Conservation (phyloP, 2,888 invertebrate species). For the Dromius quadrimaculatus region DNA sequence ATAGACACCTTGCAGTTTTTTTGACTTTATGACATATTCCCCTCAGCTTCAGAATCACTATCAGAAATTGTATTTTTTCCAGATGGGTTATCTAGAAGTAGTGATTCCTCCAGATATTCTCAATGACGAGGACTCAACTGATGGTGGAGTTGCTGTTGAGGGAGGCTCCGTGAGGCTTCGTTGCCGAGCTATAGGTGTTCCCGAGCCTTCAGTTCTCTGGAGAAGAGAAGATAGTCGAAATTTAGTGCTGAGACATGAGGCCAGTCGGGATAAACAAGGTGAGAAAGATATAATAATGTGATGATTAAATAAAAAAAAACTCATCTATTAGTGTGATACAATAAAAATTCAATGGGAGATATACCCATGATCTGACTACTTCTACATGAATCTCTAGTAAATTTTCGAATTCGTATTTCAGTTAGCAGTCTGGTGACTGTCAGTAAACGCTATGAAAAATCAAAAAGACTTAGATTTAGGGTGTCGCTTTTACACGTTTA, state of each 20-base stretch:
- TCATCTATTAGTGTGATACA: too few relatives aligned
- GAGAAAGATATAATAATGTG: conserved; percentile 57
- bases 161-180: conserved; percentile 82
- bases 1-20: too few relatives aligned
- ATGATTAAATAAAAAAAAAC: too few relatives aligned
- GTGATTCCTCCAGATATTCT: conserved; percentile 90
- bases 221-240: conserved; percentile 82
- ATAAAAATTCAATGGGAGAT: too few relatives aligned
- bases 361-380: too few relatives aligned
- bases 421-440: neutral
- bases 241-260: conserved; percentile 81
- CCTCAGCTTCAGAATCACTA: too few relatives aligned
- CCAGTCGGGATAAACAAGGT: conserved; percentile 81
- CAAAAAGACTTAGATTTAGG: conserved; percentile 30
- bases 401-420: conserved; percentile 13
- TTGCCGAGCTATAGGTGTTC: conserved; percentile 86
- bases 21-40: too few relatives aligned
- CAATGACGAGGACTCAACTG: conserved; percentile 76
- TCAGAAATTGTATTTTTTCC: too few relatives aligned
- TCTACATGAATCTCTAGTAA: too few relatives aligned
- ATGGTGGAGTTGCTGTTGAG: conserved; percentile 82
- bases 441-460: conserved; percentile 30
- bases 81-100: conserved; percentile 90
- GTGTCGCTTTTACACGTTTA: conserved; percentile 38
- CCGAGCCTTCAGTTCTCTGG: conserved; percentile 85